Evolutionary conservation across 2,888 invertebrate genomes (phyloP).

Genomic region (Leptopilina syphax): DNA sequence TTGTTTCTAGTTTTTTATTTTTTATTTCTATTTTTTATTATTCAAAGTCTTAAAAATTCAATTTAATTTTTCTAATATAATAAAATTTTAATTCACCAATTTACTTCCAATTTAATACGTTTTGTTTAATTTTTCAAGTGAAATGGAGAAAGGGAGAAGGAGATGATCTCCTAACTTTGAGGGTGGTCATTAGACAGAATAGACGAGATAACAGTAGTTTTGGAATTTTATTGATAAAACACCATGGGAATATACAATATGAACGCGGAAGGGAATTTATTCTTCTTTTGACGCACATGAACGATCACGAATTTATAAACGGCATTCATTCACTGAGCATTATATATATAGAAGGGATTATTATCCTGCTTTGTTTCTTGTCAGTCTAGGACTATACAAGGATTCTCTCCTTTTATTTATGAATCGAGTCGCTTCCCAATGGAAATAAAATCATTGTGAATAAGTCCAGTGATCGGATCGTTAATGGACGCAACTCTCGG

Average conservation of each 20-base stretch:
- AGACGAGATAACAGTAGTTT: slow-evolving; percentile 22
- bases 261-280: slow-evolving; percentile 15
- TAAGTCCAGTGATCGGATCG: not conserved
- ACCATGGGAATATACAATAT: slow-evolving; percentile 7
- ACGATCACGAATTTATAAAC: slow-evolving; percentile 26
- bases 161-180: not conserved
- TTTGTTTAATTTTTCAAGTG: no score
- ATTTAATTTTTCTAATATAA: no score
- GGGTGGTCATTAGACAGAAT: slow-evolving; percentile 8
- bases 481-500: not conserved
- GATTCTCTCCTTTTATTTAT: slow-evolving; percentile 21
- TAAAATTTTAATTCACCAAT: no score
- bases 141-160: no score
- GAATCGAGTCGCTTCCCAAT: not conserved
- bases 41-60: no score
- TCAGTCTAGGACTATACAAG: not conserved
- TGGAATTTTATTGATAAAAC: slow-evolving; percentile 23
- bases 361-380: not conserved
- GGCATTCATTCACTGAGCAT: not conserved
- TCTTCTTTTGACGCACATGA: slow-evolving; percentile 22
- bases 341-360: not conserved
- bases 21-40: no score
- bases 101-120: no score
- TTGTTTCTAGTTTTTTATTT: no score
- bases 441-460: not conserved